Percentiles rank a stretch among this genome's conserved stretches.
Conservation (phyloP, 2,113 vertebrate species). For the Cryptotis parvus region DNA sequence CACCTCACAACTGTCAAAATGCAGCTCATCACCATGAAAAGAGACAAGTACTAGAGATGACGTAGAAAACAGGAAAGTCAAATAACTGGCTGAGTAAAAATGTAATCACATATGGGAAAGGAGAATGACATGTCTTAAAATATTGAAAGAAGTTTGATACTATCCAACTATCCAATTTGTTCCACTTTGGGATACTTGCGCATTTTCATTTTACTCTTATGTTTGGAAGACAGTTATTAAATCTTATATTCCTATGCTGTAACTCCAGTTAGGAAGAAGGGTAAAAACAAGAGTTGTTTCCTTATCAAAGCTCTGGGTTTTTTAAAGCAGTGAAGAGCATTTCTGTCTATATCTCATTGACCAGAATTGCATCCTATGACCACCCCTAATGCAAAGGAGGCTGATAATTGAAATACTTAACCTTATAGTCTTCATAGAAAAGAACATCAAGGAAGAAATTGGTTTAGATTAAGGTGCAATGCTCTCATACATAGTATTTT, state of each 20-base stretch:
- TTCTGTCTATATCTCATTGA: neutral
- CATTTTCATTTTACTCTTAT: neutral
- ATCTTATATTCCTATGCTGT: neutral
- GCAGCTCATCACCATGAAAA: too few species aligned
- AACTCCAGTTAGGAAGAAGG: neutral
- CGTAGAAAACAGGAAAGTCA: too few species aligned
- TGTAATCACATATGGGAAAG: too few species aligned
- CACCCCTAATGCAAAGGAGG: neutral
- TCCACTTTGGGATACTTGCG: too few species aligned
- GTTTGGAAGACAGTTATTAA: neutral
- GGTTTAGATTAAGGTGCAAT: neutral
- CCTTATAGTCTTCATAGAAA: neutral
- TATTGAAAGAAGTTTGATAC: too few species aligned
- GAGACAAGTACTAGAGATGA: too few species aligned
- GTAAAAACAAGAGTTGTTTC: neutral
- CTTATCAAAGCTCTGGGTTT: neutral
- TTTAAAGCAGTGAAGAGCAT: neutral
- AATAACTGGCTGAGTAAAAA: too few species aligned
- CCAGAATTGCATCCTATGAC: neutral
- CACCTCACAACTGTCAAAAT: too few species aligned
- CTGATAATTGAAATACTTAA: neutral
- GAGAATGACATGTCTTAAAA: too few species aligned
- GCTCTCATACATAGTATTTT: neutral
- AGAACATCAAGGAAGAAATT: neutral
- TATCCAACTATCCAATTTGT: too few species aligned